Base-by-base conservation (phyloP, 2,888 invertebrate species). In the Camponotus fellah region DNA sequence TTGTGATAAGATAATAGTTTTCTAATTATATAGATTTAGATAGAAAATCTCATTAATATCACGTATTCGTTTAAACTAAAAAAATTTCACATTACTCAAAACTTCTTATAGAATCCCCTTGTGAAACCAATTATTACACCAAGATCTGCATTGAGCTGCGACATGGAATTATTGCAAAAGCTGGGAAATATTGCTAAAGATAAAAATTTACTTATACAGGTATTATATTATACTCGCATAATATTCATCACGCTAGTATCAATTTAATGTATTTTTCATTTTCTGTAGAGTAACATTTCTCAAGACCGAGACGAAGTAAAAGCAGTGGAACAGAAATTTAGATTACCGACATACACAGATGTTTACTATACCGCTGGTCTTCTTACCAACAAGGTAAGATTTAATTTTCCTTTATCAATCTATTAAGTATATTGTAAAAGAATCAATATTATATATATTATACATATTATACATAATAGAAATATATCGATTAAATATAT, bases 91-190 rank as follows among this genome's bases (percentile, higher is more conserved):
- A 65, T 77, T 64, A 6, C 12, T 46, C 40, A 64, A 40, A 43
- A 64, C 49, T 84, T 62, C 14, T 95, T 96, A 86, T 94, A 97
- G 97, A 96, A 96, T 93, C 95, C 96, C 40, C 95, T 98, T 74
- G 96, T 99, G 0, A 95, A 96, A 88, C 98, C 98, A 0, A 96
- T 97, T 5, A 96, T 99, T 46, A 98, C 98, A 1, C 99, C 99
- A 64, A 96, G 98, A 91, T 99, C 98, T 95, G 98, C 98, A 3
- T 93, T 98, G 26, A 97, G 97, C 91, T 98, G 98, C 93, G 96
- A 97, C 85, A 95, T 96, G 92, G 95, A 96, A n/a, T 95, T 98
- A 8, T 96, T 99, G 96, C 95, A 94, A 79, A 95, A 96, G 40
- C 95, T 99, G 34, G 97, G 96, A 3, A 93, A 95, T 75, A 95